phyloP scores from a whole-genome alignment of 1,140 invertebrate species.

The Hetaerina americana region DNA sequence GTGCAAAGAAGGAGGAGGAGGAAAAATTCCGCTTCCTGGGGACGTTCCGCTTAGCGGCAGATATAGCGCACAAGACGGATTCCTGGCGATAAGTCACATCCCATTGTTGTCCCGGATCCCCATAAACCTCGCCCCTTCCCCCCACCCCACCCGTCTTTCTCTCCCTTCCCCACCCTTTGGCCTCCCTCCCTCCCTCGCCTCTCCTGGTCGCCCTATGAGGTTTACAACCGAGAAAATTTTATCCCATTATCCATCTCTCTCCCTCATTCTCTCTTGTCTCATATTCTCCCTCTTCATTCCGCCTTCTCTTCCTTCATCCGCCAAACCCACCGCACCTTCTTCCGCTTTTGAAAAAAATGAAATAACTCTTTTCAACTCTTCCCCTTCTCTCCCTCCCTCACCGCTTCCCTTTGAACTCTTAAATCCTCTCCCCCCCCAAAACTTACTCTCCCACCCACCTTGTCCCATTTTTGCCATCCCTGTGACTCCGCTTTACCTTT shows the following conservation, averaged over 20 bases:
- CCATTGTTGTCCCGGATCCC: not conserved
- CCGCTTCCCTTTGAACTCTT: not conserved
- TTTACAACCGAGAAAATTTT: not conserved
- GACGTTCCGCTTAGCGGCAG: not conserved
- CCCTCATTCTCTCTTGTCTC: not conserved
- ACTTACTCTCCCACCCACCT: not conserved
- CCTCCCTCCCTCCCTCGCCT: not conserved
- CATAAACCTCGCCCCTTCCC: not conserved
- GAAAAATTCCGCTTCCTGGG: not conserved
- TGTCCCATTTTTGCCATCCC: not conserved
- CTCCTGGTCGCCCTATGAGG: not conserved
- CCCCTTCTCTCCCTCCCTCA: not conserved
- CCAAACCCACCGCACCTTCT: no score
- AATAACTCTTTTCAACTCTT: not conserved
- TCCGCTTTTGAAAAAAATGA: no score
- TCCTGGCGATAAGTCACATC: not conserved
- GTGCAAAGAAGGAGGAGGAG: no score
- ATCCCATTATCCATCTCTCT: not conserved
- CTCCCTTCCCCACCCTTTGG: not conserved
- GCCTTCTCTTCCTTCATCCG: not conserved
- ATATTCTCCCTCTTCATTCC: not conserved
- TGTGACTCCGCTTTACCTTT: not conserved
- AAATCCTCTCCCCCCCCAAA: not conserved
- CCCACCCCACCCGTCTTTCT: no score
- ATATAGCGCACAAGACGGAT: not conserved